A percentile compares a stretch with the other conserved stretches of the same genome.
Evolutionary conservation across 2,113 vertebrate genomes (phyloP).

Genomic region (Elanus axillaris): DNA sequence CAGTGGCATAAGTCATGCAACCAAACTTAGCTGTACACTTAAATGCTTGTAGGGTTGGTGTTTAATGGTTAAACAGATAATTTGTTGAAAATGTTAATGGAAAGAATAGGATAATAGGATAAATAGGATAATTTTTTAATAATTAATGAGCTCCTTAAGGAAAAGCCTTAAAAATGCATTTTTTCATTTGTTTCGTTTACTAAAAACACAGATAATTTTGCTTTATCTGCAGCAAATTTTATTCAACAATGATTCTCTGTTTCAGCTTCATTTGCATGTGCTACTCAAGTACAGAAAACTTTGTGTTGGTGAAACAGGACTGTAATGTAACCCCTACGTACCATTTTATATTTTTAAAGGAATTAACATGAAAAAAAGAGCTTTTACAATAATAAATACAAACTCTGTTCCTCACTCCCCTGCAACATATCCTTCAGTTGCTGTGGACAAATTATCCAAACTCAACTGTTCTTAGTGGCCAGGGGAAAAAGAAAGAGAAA

Average conservation of each 20-base stretch:
- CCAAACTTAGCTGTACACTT: not conserved
- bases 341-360: slow-evolving; percentile 29
- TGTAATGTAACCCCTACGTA: slow-evolving; percentile 40
- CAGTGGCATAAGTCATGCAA: not conserved
- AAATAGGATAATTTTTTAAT: too few relatives aligned
- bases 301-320: slow-evolving; percentile 44
- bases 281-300: slow-evolving; percentile 50
- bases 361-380: slow-evolving; percentile 54
- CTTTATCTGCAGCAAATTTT: slow-evolving; percentile 2
- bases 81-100: not conserved
- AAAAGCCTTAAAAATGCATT: not conserved
- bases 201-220: not conserved
- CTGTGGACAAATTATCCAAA: slow-evolving; percentile 36
- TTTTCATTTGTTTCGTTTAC: not conserved
- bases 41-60: not conserved
- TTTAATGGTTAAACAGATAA: not conserved
- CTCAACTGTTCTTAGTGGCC: not conserved
- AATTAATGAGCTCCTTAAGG: not conserved
- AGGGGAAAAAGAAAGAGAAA: not conserved
- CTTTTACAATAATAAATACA: slow-evolving; percentile 47
- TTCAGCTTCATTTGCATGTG: slow-evolving; percentile 28
- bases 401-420: not conserved
- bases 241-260: slow-evolving; percentile 54
- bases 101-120: too few relatives aligned
- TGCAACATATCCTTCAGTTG: slow-evolving; percentile 13